Conservation (phyloP, 2,797 vertebrate species). For the Tokudaia muenninki region DNA sequence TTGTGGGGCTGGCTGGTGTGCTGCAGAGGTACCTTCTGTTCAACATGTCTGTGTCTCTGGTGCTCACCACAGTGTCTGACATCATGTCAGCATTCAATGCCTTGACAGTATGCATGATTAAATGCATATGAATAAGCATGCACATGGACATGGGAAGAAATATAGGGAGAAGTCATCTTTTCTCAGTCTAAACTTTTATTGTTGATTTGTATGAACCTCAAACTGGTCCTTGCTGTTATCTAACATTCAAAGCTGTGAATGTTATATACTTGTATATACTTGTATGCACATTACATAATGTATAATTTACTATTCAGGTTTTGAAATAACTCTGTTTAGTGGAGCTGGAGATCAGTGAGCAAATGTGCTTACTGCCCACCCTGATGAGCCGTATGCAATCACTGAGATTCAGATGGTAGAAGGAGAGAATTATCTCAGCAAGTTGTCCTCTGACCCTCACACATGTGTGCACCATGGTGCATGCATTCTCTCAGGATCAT, state of each 20-base stretch:
- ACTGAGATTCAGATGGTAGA: not conserved
- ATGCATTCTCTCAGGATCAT: not conserved
- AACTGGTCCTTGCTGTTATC: not conserved
- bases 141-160: not conserved
- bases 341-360: not conserved
- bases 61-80: not conserved
- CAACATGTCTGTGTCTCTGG: not conserved
- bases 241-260: not conserved
- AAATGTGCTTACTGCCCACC: not conserved
- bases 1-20: not conserved
- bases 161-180: not conserved
- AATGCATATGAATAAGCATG: not conserved
- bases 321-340: not conserved
- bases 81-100: not conserved
- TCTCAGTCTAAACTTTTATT: not conserved
- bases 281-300: not conserved
- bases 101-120: not conserved
- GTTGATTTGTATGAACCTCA: not conserved
- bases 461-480: not conserved
- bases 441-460: not conserved
- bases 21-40: not conserved
- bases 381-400: not conserved
- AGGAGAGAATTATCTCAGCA: too few species aligned
- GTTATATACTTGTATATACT: too few species aligned
- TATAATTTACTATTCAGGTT: not conserved